These are phyloP conservation scores for Pachypanchax playfairii DNA, from an alignment of 2,113 vertebrate genomes.

Conservation along the genomic window DNA sequence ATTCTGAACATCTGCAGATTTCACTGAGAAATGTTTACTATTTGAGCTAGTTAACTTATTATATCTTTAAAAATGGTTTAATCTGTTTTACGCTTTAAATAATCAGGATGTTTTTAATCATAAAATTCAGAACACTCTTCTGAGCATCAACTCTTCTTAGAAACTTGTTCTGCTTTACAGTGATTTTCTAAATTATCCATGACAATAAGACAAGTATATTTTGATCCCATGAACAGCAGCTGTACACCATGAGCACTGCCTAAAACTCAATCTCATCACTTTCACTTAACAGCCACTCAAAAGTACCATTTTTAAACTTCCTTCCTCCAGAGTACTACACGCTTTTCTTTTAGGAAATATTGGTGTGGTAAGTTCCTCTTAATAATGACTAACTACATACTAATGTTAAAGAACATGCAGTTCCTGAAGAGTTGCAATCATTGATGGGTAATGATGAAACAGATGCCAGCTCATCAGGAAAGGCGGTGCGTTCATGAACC, in stretches of 20 bases:
- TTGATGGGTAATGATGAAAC: conserved; percentile 64
- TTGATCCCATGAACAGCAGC: not conserved
- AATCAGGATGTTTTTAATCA: conserved; percentile 12
- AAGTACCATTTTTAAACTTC: conserved; percentile 18
- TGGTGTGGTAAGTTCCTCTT: conserved; percentile 59
- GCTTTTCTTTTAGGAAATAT: conserved; percentile 55
- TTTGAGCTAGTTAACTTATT: conserved; percentile 12
- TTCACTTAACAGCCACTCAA: too few species aligned
- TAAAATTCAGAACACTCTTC: conserved; percentile 1
- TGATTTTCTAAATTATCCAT: not conserved
- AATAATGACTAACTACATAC: conserved; percentile 65
- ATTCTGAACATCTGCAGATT: conserved; percentile 3
- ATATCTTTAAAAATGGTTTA: conserved; percentile 12
- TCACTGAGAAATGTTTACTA: conserved; percentile 21
- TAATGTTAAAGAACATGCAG: conserved; percentile 62
- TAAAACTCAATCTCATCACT: not conserved
- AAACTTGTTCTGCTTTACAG: not conserved
- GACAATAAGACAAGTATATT: not conserved
- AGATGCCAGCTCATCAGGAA: conserved; percentile 62
- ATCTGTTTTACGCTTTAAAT: conserved; percentile 12
- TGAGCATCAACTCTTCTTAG: conserved; percentile 5
- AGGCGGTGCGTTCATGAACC: conserved; percentile 54
- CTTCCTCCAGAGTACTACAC: conserved; percentile 10
- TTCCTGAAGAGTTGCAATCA: conserved; percentile 56
- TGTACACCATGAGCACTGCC: not conserved